These are phyloP conservation scores for Erebia epiphron DNA, from an alignment of 2,888 invertebrate genomes.

Conservation along the genomic window DNA sequence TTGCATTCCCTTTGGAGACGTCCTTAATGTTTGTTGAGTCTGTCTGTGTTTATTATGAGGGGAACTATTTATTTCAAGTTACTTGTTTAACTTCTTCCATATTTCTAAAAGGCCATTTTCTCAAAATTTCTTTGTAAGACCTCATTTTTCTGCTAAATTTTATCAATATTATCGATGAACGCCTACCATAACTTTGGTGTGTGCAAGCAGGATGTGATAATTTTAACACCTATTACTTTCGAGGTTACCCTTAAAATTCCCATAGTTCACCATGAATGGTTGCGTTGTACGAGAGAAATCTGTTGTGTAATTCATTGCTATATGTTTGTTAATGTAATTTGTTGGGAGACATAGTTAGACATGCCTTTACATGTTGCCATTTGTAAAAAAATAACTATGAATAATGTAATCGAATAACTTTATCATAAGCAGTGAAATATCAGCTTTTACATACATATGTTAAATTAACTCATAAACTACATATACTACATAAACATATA, in stretches of 20 bases:
- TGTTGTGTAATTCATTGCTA: conserved; percentile 27
- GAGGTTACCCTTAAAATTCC: conserved; percentile 24
- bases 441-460: too few relatives aligned
- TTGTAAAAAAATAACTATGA: background rate
- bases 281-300: conserved; percentile 30
- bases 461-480: too few relatives aligned
- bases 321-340: conserved; percentile 20
- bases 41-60: background rate
- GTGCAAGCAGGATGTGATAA: conserved; percentile 33
- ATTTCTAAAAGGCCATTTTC: background rate
- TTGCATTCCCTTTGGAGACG: conserved; percentile 6
- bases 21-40: conserved; percentile 2
- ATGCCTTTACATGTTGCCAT: too few relatives aligned
- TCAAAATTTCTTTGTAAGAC: background rate
- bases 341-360: conserved; percentile 2
- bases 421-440: too few relatives aligned
- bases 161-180: background rate
- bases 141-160: too few relatives aligned
- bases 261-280: conserved; percentile 20
- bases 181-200: background rate
- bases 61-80: background rate
- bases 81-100: background rate
- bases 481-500: too few relatives aligned
- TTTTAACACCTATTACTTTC: conserved; percentile 31
- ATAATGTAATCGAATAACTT: background rate